Evolutionary conservation across 2,888 invertebrate genomes (phyloP), one percentile per base, ranked within the genome.

Genomic region (Lycocerus yunnanus): DNA sequence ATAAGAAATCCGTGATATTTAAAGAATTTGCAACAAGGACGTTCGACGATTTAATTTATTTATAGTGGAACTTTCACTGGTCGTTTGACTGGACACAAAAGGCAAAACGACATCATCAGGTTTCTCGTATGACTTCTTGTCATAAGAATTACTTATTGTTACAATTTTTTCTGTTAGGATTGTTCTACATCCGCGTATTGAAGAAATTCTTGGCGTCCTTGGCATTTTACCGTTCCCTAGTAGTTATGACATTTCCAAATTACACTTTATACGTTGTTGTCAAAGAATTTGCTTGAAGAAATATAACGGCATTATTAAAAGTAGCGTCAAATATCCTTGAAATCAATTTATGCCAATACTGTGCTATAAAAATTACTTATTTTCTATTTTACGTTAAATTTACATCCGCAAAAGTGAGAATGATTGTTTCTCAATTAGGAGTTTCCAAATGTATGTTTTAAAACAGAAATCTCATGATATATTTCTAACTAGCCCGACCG

Each of bases 171-270:
- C n/a, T 71, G 6, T 65, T 15, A n/a, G 20, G 61, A 58, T 15
- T 71, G 70, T 72, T 70, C 18, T 70, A 74, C 74, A 78, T 79
- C 79, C 79, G 77, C 68, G 75, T 79, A 68, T 68, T 61, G 65
- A 27, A 67, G 67, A 70, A 79, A 81, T 81, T 81, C 79, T 82
- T 79, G 85, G 81, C 84, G 79, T 81, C 85, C 85, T 85, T 85
- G 85, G 84, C 85, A 85, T 85, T 85, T 85, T 80, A 79, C 82
- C 81, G 78, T 81, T 79, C 74, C 76, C 75, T 27, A 65, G 58
- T 58, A 27, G 59, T 61, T 68, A 66, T 66, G 24, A 72, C 67
- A 72, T 72, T 72, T 61, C 67, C 61, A 43, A 71, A 71, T 71
- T 60, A 43, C 20, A 59, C 24, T 58, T 15, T 68, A 68, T 65